Base-by-base conservation (phyloP, 2,113 vertebrate species). In the Labeo catla region DNA sequence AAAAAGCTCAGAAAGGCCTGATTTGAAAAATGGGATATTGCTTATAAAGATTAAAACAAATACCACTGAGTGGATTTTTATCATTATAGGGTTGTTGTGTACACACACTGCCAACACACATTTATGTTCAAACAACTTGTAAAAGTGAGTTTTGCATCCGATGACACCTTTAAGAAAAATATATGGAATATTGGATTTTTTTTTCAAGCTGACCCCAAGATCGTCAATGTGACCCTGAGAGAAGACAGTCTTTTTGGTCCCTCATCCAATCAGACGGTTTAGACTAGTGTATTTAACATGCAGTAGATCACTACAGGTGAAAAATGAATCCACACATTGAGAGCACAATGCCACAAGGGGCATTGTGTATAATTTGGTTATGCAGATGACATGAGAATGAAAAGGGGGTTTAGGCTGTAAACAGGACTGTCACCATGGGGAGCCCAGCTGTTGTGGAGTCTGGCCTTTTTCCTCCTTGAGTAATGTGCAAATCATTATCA, bases 401-500 rank as follows among this genome's bases (percentile, higher is more conserved):
- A 84, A 45, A 19, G 13, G 21, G 39, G 49, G 7, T 52, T 43
- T 21, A 50, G 36, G 36, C 91, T 79, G 88, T 93, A 93, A 94
- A 94, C 91, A 93, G 84, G 61, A 61, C 81, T 74, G 85, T 89
- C 57, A 77, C 87, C 85, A 88, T 10, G 65, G 91, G 89, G 87
- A 89, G 72, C 86, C 87, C 92, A 92, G 91, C 91, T 93, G 93
- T 93, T 93, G 83, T 84, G 72, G 89, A 90, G 88, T 84, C 66
- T 10, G 86, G 61, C 87, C 78, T 86, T 90, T 91, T 85, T 90
- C 87, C 81, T 91, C 88, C 39, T 81, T 47, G 9, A 59, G 83
- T 85, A 74, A 63, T 82, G 80, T 79, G 84, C 74, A 74, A 65
- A 80, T 65, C 65, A 76, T 83, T 59, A 59, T 50, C 43, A 63